These are phyloP conservation scores for Tetragnatha montana DNA, from an alignment of 2,888 invertebrate species.

Conservation along the genomic window DNA sequence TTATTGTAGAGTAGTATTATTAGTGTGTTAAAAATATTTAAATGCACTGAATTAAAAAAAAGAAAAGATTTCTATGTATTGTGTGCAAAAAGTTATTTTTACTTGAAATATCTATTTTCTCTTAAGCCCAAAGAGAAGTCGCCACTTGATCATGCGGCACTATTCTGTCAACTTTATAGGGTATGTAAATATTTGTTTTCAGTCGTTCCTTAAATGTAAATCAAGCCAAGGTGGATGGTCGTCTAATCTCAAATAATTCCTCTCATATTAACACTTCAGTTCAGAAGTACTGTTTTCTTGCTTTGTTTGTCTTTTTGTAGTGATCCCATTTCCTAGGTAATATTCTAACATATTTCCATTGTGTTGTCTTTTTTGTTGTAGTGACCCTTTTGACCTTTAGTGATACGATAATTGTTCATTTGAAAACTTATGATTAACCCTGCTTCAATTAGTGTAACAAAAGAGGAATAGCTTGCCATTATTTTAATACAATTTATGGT, in stretches of 20 bases:
- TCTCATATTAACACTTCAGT: conserved; percentile 54
- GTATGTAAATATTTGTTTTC: conserved; percentile 63
- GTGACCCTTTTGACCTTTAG: neutral
- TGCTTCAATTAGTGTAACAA: too few species aligned
- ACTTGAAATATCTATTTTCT: conserved; percentile 59
- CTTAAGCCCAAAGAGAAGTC: conserved; percentile 70
- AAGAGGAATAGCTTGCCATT: too few species aligned
- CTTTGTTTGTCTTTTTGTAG: conserved; percentile 48
- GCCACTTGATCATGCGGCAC: conserved; percentile 68
- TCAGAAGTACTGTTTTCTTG: conserved; percentile 68
- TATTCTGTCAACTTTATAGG: conserved; percentile 70
- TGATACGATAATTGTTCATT: too few species aligned
- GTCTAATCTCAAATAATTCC: conserved; percentile 62
- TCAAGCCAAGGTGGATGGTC: conserved; percentile 66
- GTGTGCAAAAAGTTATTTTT: conserved; percentile 46
- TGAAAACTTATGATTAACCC: too few species aligned
- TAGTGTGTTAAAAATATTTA: neutral
- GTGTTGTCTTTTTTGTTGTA: neutral
- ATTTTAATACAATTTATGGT: too few species aligned
- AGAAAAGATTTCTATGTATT: conserved; percentile 6
- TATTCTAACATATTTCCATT: neutral
- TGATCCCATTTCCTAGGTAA: conserved; percentile 21
- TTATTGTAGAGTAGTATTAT: conserved; percentile 8
- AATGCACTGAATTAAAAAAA: neutral
- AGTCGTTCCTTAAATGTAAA: conserved; percentile 53